Evolutionary conservation across 2,113 vertebrate genomes (phyloP).

Genomic region (Sigmodon hispidus): DNA sequence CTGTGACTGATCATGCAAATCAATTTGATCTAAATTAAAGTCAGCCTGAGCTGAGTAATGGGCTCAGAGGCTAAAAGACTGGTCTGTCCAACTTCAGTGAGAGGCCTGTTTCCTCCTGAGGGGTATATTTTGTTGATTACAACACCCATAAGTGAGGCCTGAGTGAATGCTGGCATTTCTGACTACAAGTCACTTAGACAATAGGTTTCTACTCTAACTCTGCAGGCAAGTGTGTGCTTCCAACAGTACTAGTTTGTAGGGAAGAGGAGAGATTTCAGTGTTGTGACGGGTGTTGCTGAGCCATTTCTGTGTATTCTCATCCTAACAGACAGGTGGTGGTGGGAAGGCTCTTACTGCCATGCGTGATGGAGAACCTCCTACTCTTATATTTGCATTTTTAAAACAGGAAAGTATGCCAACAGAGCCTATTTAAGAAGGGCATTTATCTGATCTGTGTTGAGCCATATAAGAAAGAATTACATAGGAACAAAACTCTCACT

Average conservation of each 20-base stretch:
- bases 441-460: slow-evolving; percentile 40
- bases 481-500: background rate
- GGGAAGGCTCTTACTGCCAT: slow-evolving; percentile 45
- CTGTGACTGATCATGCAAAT: slow-evolving; percentile 42
- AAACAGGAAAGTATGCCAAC: slow-evolving; percentile 58
- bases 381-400: slow-evolving; percentile 68
- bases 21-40: slow-evolving; percentile 55
- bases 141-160: slow-evolving; percentile 3
- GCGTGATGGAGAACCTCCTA: slow-evolving; percentile 64
- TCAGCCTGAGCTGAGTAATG: background rate
- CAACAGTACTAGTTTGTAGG: background rate
- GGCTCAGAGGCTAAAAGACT: background rate
- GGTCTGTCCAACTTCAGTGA: background rate
- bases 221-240: background rate
- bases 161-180: slow-evolving; percentile 15
- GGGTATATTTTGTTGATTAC: background rate
- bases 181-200: slow-evolving; percentile 46
- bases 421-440: slow-evolving; percentile 37
- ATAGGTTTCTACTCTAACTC: slow-evolving; percentile 1
- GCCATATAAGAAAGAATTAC: slow-evolving; percentile 46
- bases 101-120: slow-evolving; percentile 11
- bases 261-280: slow-evolving; percentile 29
- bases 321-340: background rate
- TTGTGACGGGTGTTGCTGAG: slow-evolving; percentile 59
- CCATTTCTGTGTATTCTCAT: slow-evolving; percentile 23